A percentile compares a stretch with the other conserved stretches of the same genome.
Conservation (phyloP, 53 echinoderm and acorn worm genomes). For the Actinopyga echinites region DNA sequence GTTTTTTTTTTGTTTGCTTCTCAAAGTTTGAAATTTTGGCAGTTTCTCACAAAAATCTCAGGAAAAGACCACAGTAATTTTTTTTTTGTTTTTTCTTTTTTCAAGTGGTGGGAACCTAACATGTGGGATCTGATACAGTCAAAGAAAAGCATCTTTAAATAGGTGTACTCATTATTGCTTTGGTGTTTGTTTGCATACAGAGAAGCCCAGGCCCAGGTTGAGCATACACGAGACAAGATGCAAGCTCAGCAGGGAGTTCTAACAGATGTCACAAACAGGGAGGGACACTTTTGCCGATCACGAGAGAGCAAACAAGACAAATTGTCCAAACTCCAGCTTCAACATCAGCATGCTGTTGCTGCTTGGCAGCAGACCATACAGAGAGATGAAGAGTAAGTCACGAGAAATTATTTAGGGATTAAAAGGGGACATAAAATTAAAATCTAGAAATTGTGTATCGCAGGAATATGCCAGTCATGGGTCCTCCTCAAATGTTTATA, state of each 20-base stretch:
- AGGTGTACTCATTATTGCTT: not conserved
- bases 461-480: too few species aligned
- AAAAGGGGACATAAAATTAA: too few species aligned
- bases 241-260: conserved; percentile 76
- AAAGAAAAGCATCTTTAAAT: not conserved
- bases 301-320: conserved; percentile 84
- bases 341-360: conserved; percentile 73
- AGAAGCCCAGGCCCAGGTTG: conserved; percentile 59
- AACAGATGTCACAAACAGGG: conserved; percentile 70
- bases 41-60: too few species aligned
- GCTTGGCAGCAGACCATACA: conserved; percentile 64
- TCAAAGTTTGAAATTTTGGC: too few species aligned
- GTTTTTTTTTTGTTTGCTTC: too few species aligned
- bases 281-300: conserved; percentile 73
- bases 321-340: conserved; percentile 73
- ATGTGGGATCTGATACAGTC: too few species aligned
- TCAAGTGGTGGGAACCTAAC: too few species aligned
- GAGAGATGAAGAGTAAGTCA: conserved; percentile 55
- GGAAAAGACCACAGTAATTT: too few species aligned
- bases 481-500: too few species aligned
- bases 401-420: too few species aligned
- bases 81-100: too few species aligned
- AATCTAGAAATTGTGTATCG: too few species aligned
- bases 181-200: conserved; percentile 21
- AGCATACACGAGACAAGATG: conserved; percentile 66